phyloP scores from a whole-genome alignment of 2,888 invertebrate genomes.

The Lasioglossum lativentre region DNA sequence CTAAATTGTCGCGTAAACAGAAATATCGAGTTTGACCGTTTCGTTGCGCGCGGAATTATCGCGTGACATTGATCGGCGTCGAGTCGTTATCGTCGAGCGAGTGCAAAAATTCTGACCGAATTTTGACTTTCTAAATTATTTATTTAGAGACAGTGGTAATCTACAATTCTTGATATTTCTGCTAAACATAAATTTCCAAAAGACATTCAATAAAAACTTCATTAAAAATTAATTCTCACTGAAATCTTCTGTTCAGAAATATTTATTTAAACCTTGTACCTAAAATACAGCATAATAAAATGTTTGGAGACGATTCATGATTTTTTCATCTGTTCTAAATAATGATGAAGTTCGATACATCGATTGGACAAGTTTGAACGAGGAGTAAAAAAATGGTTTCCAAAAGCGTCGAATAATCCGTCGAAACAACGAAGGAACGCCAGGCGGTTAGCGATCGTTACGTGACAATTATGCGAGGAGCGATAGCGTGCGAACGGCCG shows the following conservation, averaged over 20 bases:
- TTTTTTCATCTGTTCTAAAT: too few relatives aligned
- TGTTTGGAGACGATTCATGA: too few relatives aligned
- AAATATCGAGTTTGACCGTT: conserved; percentile 24
- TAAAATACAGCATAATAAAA: too few relatives aligned
- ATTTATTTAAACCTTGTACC: neutral
- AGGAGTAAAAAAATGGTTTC: too few relatives aligned
- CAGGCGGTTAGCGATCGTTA: conserved; percentile 29
- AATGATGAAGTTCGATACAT: neutral
- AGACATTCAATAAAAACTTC: neutral
- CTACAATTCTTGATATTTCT: neutral
- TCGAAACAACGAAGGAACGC: neutral
- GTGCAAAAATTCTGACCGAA: neutral
- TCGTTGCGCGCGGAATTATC: conserved; percentile 18
- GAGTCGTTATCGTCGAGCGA: too few relatives aligned
- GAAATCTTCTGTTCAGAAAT: neutral
- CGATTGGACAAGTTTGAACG: neutral
- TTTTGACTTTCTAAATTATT: neutral
- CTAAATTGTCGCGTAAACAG: neutral
- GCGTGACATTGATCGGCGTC: neutral
- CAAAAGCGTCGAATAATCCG: conserved; percentile 6
- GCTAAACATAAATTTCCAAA: neutral
- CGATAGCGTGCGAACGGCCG: conserved; percentile 31
- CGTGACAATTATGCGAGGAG: conserved; percentile 20
- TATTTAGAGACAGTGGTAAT: neutral
- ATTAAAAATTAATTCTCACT: too few relatives aligned